Evolutionary conservation across 1,140 invertebrate genomes (phyloP).

Genomic region (Drosophila bocqueti): DNA sequence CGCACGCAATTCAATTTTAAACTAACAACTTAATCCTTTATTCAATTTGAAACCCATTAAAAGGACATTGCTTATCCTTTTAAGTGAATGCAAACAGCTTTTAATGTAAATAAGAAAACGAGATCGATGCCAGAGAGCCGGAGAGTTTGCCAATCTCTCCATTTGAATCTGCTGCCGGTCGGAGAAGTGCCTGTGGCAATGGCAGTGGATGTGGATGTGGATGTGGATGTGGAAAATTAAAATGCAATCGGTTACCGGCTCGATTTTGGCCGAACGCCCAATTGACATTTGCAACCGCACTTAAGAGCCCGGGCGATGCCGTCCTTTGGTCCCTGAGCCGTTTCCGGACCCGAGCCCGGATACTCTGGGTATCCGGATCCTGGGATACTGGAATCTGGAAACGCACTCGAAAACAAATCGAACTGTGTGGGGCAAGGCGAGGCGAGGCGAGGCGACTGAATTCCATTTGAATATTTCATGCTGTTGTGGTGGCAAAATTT

Average conservation of each 20-base stretch:
- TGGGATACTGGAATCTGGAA: constrained; percentile 39
- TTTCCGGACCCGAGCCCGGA: constrained; percentile 18
- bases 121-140: constrained; percentile 71
- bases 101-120: constrained; percentile 85
- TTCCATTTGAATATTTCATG: constrained; percentile 82
- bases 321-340: constrained; percentile 26
- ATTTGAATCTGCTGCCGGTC: constrained; percentile 13
- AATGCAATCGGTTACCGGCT: constrained; percentile 69
- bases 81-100: constrained; percentile 85
- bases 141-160: constrained; percentile 53
- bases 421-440: constrained; percentile 32
- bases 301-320: constrained; percentile 62
- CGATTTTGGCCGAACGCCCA: constrained; percentile 67
- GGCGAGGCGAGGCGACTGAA: constrained; percentile 44
- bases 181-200: neutral
- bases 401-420: constrained; percentile 77
- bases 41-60: constrained; percentile 85
- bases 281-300: constrained; percentile 85
- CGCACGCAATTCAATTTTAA: constrained; percentile 83
- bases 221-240: constrained; percentile 65
- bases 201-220: constrained; percentile 14
- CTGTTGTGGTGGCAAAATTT: constrained; percentile 83
- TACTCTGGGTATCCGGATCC: constrained; percentile 11
- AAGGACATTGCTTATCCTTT: constrained; percentile 85
- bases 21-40: constrained; percentile 85